Base-by-base conservation (phyloP, 1,140 invertebrate species). In the Hypsibius dujardini region DNA sequence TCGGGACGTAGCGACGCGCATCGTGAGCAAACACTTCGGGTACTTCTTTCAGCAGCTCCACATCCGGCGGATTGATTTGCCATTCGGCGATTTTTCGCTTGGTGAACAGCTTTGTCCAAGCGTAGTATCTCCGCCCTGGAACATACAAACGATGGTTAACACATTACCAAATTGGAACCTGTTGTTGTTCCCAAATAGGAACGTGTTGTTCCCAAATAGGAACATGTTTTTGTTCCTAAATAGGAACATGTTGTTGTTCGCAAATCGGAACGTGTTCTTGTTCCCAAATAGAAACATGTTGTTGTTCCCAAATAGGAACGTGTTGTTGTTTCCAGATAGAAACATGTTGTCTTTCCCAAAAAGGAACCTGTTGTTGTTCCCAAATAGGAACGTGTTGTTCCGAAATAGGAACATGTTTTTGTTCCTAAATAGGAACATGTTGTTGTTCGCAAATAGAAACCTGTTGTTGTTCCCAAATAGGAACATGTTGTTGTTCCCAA, bases 1-100 rank as follows among this genome's bases (percentile, higher is more conserved):
- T 14, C 42, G 62, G 62, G 3, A 67, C 7, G 62, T 67, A 67
- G 62, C 62, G 62, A 14, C 62, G 62, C 3, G 62, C 62, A 14
- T 67, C 62, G 3, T 42, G 42, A 42, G 3, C 62, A 67, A 67
- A 67, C 7, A 42, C 62, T 67, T 67, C 62, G 7, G 62, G 42
- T 14, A 42, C 62, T 67, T 67, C 12, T 3, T 42, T 7, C 62
- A 67, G 3, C 7, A 67, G 42, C 7, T 67, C 7, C 7, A 42
- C 62, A 42, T 67, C 62, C 3, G 62, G 7, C 42, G 62, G 62
- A 42, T 67, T 7, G 7, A 42, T 67, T 42, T 67, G 62, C 62
- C 62, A 67, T 42, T 14, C 3, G 7, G 7, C 12, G 7, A 67
- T 67, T 42, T 7, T 67, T 3, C 62, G 62, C 7, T 42, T 42